Percentiles rank a stretch among this genome's conserved stretches.
phyloP scores from a whole-genome alignment of 2,113 vertebrate genomes.

The Oncorhynchus nerka region DNA sequence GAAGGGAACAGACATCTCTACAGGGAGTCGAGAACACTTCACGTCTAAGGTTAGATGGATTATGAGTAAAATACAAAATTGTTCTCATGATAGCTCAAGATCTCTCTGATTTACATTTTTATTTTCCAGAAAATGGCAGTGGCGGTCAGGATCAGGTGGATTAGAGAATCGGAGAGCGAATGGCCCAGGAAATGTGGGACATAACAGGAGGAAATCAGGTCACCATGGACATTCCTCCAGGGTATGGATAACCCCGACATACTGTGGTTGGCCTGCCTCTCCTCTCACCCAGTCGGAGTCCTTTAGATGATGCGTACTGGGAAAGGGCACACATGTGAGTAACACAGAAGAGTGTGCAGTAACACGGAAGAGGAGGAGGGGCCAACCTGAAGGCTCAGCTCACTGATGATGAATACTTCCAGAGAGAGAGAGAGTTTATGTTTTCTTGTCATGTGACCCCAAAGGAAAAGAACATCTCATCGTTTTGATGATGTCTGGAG shows the following conservation, averaged over 20 bases:
- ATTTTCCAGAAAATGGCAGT: too few species aligned
- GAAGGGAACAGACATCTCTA: too few species aligned
- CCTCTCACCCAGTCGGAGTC: constrained; percentile 27
- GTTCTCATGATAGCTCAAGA: too few species aligned
- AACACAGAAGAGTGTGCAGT: constrained; percentile 24
- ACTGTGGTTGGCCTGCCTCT: constrained; percentile 45
- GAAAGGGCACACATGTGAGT: constrained; percentile 52
- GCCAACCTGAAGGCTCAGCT: constrained; percentile 21
- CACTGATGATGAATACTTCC: not conserved
- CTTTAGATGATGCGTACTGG: constrained; percentile 43
- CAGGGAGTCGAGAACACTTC: too few species aligned
- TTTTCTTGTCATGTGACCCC: not conserved
- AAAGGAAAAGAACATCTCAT: too few species aligned
- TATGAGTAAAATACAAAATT: too few species aligned
- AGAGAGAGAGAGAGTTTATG: not conserved
- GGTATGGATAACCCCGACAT: constrained; percentile 55
- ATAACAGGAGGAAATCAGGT: constrained; percentile 55
- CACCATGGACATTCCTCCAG: constrained; percentile 55
- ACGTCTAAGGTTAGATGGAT: too few species aligned
- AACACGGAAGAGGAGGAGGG: constrained; percentile 26
- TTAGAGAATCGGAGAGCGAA: constrained; percentile 8
- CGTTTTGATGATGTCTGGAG: too few species aligned
- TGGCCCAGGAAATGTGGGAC: constrained; percentile 34
- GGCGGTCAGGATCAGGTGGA: constrained; percentile 44
- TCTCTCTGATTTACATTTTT: too few species aligned